phyloP scores from a whole-genome alignment of 2,797 vertebrate species.

The Gallinago solitaria region DNA sequence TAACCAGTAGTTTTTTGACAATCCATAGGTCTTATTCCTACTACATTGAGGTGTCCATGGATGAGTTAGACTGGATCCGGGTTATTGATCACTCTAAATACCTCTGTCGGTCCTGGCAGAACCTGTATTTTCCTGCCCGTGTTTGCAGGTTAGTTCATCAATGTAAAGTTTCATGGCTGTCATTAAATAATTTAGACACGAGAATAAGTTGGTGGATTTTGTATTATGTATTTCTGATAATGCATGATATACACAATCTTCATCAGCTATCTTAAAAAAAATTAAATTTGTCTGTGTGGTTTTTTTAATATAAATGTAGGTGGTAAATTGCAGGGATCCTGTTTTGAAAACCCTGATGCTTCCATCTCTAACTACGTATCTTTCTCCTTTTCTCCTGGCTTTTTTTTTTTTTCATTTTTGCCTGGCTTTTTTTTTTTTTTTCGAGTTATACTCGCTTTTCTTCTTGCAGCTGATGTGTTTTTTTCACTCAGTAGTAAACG shows the following conservation, averaged over 20 bases:
- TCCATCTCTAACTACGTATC: neutral
- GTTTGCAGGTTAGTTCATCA: constrained; percentile 90
- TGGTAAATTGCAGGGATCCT: neutral
- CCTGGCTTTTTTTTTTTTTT: too few relatives aligned
- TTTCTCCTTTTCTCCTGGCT: neutral
- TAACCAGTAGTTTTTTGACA: constrained; percentile 6
- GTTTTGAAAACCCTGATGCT: neutral
- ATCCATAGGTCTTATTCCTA: constrained; percentile 92
- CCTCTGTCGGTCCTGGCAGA: constrained; percentile 97
- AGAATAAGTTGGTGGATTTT: neutral
- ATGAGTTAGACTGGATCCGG: constrained; percentile 96
- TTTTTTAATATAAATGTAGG: neutral
- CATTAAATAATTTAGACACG: neutral
- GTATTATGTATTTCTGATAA: neutral
- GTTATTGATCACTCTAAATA: constrained; percentile 94
- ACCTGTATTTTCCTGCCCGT: constrained; percentile 90
- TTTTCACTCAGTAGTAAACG: neutral
- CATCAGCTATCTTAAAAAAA: neutral
- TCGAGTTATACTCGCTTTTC: neutral
- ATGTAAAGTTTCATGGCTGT: neutral
- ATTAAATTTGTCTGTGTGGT: neutral
- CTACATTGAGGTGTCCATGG: constrained; percentile 98
- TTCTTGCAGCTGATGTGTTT: neutral
- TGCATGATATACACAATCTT: neutral
- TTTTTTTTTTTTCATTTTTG: too few relatives aligned